Conservation (phyloP, 1,140 invertebrate genomes). For the Cyphomyrmex costatus region DNA sequence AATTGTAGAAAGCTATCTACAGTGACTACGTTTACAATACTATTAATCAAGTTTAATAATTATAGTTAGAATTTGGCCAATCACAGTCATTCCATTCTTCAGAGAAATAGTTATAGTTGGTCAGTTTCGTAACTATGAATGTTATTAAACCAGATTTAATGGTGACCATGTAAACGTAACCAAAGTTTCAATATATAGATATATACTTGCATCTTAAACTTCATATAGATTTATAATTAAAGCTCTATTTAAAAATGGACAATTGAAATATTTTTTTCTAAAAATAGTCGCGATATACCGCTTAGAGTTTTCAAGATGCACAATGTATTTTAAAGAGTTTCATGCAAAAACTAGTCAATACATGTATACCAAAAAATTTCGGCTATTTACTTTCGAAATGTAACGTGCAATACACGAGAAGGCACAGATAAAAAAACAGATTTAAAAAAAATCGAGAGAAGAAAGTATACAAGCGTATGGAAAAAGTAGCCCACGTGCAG, state of each 20-base stretch:
- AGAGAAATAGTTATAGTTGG: too few species aligned
- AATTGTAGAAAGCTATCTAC: neutral
- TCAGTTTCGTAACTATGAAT: too few species aligned
- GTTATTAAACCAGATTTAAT: too few species aligned
- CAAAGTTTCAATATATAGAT: neutral
- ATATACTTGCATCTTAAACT: neutral
- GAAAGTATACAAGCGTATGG: conserved; percentile 28
- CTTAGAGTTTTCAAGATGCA: neutral
- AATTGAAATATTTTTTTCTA: neutral
- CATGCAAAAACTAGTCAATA: conserved; percentile 1
- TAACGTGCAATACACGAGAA: neutral
- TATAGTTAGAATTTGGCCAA: too few species aligned
- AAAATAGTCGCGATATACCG: neutral
- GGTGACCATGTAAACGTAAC: too few species aligned
- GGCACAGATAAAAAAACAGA: neutral
- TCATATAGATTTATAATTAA: neutral
- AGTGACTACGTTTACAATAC: neutral
- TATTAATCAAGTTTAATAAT: too few species aligned
- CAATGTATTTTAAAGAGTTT: neutral
- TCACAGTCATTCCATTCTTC: too few species aligned
- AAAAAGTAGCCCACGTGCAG: conserved; percentile 65
- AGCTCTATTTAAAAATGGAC: neutral
- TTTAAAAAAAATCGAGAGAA: conserved; percentile 20
- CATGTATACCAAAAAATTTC: neutral
- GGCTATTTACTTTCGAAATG: neutral